Base-by-base conservation (phyloP, 2,888 invertebrate species). In the Mimumesa dahlbomi region DNA sequence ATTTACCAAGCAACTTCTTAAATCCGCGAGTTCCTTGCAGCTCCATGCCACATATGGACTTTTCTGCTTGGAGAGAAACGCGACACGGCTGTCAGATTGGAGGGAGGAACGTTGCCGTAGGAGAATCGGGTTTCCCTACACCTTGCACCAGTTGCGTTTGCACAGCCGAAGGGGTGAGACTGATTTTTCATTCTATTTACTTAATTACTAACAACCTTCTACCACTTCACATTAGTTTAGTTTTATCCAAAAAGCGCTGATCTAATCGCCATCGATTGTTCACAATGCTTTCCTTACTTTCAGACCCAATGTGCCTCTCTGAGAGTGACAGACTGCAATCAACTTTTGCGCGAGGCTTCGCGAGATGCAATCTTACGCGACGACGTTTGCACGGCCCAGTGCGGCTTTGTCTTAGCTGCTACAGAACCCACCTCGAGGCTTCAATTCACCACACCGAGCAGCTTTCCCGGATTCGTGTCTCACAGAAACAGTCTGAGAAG, bases 61-160 rank as follows among this genome's bases (percentile, higher is more conserved):
- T 97, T 49, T 94, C 93, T 0, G 94, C 95, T 43, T 97, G 97
- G 97, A 92, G 94, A 29, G 97, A 97, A 88, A 93, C 93, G 59
- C 92, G 94, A 0, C 94, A 94, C 75, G 96, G 96, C 11, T 97
- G 97, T 83, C 93, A 95, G 53, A 95, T 97, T 79, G 95, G 95
- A 1, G 95, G 94, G 42, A 92, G 94, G 25, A 94, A 94, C 64
- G 94, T 96, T 4, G 92, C 93, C 3, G 92, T 96, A 3, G 96
- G 97, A 0, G 95, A 95, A 73, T 95, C 95, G 0, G 95, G 95
- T 18, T 95, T 97, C 90, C 96, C 96, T 0, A 94, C 95, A n/a
- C 97, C 97, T 1, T 97, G 97, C 87, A 97, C 96, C 0, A 96
- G 96, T 58, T 97, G 97, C 85, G 94, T 96, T 65, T 97, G 97